phyloP scores from a whole-genome alignment of 2,888 invertebrate species.

The Bellardia pandia region DNA sequence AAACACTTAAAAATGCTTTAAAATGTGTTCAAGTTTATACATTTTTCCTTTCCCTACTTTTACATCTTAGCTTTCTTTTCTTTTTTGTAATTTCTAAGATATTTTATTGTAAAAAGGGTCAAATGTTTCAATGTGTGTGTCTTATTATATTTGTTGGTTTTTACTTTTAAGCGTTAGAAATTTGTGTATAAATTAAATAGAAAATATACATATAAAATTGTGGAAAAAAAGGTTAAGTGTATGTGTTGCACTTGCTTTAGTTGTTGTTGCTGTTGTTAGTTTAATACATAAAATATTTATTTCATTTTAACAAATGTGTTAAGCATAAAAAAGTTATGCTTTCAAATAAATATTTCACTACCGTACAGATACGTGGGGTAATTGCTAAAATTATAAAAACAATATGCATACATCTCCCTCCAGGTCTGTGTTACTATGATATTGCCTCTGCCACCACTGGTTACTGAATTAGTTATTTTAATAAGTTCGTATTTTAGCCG shows the following conservation, averaged over 20 bases:
- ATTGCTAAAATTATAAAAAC: not conserved
- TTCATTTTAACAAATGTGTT: slow-evolving; percentile 54
- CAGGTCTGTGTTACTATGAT: no score
- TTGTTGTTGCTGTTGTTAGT: not conserved
- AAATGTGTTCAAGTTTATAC: slow-evolving; percentile 50
- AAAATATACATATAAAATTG: not conserved
- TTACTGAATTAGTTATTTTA: no score
- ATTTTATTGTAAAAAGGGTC: slow-evolving; percentile 56
- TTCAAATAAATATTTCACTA: slow-evolving; percentile 37
- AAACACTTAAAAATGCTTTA: slow-evolving; percentile 43
- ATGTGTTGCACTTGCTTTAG: slow-evolving; percentile 15
- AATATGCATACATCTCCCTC: no score
- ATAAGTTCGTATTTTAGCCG: no score
- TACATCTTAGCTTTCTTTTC: slow-evolving; percentile 29
- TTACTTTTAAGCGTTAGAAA: not conserved
- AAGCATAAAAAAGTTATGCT: slow-evolving; percentile 37
- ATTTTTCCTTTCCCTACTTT: slow-evolving; percentile 15
- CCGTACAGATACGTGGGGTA: not conserved
- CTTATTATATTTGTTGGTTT: slow-evolving; percentile 35
- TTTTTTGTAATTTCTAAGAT: slow-evolving; percentile 21
- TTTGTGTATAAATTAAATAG: slow-evolving; percentile 55
- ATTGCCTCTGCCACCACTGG: no score
- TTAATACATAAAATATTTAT: slow-evolving; percentile 51
- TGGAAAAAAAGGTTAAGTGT: slow-evolving; percentile 56
- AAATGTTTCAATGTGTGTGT: slow-evolving; percentile 41